Evolutionary conservation across 1,140 invertebrate genomes (phyloP), one percentile per base, ranked within the genome.

Genomic region (Papilio dardanus): DNA sequence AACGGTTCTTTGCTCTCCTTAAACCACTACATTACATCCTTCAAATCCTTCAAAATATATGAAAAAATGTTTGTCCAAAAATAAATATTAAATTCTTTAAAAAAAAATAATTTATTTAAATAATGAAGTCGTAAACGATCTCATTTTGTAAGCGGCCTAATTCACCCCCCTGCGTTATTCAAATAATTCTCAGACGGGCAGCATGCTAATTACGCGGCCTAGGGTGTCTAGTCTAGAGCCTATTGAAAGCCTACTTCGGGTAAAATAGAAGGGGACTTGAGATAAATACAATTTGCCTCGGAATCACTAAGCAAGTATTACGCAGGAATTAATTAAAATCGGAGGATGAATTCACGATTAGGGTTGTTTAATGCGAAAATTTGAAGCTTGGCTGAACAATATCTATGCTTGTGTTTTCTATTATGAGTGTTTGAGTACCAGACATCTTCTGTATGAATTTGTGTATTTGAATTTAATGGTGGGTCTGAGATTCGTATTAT

Each of bases 121-220:
- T 73, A 35, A 73, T 73, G 21, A 73, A 73, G 24, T 54, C 14
- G 8, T 54, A 33, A 28, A 30, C n/a, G 69, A 33, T 28, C 46
- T 54, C 69, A 73, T 73, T 80, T 74, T 86, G 67, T 21, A 76
- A 80, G 54, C 16, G 37, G 58, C 87, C 74, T 86, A 79, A 85
- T 73, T 74, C 75, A 79, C 77, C 85, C 85, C 82, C 62, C n/a
- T n/a, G 78, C 83, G 82, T 85, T 88, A 88, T 90, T 89, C 88
- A 90, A 90, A 89, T 90, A 87, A 88, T 87, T 88, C 86, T 80
- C 87, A 88, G 86, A 86, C 86, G 81, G 83, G 87, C 81, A 86
- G 83, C 87, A 88, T 88, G 87, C 88, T 91, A 91, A 91, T 91
- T 91, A 89, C 86, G 81, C 76, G 79, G 78, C 86, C 87, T 89